A percentile compares a stretch with the other conserved stretches of the same genome.
These are phyloP conservation scores for Eospalax fontanierii DNA, from an alignment of 2,797 vertebrate genomes.

Conservation along the genomic window DNA sequence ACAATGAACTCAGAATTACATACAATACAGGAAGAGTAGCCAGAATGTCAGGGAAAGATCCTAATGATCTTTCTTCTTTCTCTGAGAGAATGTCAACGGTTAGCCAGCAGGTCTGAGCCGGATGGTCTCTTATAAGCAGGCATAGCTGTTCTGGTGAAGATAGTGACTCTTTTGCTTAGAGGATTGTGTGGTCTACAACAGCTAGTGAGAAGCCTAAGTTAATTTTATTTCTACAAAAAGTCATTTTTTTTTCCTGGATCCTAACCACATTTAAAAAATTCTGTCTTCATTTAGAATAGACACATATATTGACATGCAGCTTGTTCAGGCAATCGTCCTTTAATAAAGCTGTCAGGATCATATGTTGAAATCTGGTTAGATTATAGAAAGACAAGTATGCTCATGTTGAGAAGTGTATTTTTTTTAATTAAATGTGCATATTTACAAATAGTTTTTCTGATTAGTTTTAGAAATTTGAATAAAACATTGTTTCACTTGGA, in stretches of 20 bases:
- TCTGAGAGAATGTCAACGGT: background rate
- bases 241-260: background rate
- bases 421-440: constrained; percentile 51
- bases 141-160: background rate
- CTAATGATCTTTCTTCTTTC: background rate
- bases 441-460: constrained; percentile 51
- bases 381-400: background rate
- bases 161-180: background rate
- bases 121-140: too few relatives aligned
- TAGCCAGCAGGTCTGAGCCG: background rate
- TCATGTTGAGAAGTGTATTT: background rate
- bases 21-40: background rate
- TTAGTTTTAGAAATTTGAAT: constrained; percentile 53
- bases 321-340: constrained; percentile 1
- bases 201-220: background rate
- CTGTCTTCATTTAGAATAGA: background rate
- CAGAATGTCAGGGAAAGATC: background rate
- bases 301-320: background rate
- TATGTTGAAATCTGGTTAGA: background rate
- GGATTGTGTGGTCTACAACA: background rate
- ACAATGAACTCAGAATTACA: background rate
- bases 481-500: constrained; percentile 34
- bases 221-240: background rate
- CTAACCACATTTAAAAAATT: background rate
- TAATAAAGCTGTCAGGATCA: background rate